Conservation (phyloP, 1,140 invertebrate species). For the Cydia strobilella region DNA sequence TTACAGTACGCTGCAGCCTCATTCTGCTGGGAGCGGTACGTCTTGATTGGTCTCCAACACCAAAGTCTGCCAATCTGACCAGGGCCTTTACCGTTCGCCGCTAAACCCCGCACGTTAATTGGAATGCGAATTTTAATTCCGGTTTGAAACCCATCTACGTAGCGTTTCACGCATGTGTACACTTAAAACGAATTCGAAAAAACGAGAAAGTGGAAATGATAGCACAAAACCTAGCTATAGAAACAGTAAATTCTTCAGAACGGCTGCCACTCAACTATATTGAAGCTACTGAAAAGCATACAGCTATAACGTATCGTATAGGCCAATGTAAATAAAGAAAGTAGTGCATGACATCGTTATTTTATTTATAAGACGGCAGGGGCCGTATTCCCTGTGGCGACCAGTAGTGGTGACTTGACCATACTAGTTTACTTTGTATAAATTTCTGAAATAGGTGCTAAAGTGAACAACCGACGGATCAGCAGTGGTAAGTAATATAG, state of each 20-base stretch:
- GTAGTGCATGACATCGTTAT: not conserved
- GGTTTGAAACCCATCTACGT: not conserved
- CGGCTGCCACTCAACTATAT: too few relatives aligned
- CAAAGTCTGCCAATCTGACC: not conserved
- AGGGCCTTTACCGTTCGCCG: not conserved
- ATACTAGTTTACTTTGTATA: not conserved
- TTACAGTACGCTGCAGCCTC: not conserved
- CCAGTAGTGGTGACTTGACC: not conserved
- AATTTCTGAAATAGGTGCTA: not conserved
- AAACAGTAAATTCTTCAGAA: too few relatives aligned
- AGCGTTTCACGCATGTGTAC: not conserved
- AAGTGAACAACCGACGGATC: too few relatives aligned
- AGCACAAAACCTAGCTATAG: not conserved
- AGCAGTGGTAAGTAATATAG: not conserved
- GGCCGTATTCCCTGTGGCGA: not conserved
- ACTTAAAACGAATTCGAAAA: not conserved
- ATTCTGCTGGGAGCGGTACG: not conserved
- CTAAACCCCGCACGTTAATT: slow-evolving; percentile 8
- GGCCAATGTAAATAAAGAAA: too few relatives aligned
- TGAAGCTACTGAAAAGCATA: too few relatives aligned
- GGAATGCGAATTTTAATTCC: slow-evolving; percentile 10
- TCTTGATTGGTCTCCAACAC: not conserved
- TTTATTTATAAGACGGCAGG: not conserved
- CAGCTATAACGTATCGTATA: too few relatives aligned
- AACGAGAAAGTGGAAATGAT: not conserved